Conservation (phyloP, 2,888 invertebrate genomes). For the Lasioglossum calceatum region DNA sequence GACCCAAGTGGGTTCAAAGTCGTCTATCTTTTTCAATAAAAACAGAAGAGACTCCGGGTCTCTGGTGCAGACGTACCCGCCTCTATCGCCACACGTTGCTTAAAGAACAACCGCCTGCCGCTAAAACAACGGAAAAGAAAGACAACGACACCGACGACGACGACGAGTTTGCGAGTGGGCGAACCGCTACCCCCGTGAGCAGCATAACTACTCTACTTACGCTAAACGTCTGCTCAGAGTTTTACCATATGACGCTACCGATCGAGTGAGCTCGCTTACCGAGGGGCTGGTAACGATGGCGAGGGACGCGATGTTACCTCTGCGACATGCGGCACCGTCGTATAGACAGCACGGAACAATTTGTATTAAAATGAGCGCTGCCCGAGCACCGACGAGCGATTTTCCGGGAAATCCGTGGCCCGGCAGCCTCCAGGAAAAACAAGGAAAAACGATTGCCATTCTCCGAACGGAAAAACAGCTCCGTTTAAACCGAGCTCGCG, state of each 20-base stretch:
- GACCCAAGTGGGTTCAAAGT: not conserved
- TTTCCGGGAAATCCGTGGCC: constrained; percentile 16
- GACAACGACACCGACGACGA: not conserved
- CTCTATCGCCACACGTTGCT: not conserved
- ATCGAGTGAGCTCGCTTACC: constrained; percentile 68
- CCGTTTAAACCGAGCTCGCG: not conserved
- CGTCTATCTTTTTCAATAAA: not conserved
- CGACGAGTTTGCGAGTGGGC: constrained; percentile 17
- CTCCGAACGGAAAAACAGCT: not conserved
- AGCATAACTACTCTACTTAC: constrained; percentile 40
- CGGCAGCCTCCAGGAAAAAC: not conserved
- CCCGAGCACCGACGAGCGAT: constrained; percentile 46
- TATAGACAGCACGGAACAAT: constrained; percentile 77
- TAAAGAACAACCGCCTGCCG: not conserved
- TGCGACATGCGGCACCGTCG: constrained; percentile 78
- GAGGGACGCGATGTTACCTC: constrained; percentile 68
- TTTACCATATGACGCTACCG: constrained; percentile 78
- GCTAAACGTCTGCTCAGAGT: constrained; percentile 52
- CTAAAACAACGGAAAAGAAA: not conserved
- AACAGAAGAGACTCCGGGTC: not conserved
- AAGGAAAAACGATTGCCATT: not conserved
- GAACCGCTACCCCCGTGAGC: constrained; percentile 27
- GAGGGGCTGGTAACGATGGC: constrained; percentile 78
- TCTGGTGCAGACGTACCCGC: not conserved
- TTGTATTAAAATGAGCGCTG: constrained; percentile 82